Conservation (phyloP, 2,888 invertebrate species). For the Drosophila mercatorum region DNA sequence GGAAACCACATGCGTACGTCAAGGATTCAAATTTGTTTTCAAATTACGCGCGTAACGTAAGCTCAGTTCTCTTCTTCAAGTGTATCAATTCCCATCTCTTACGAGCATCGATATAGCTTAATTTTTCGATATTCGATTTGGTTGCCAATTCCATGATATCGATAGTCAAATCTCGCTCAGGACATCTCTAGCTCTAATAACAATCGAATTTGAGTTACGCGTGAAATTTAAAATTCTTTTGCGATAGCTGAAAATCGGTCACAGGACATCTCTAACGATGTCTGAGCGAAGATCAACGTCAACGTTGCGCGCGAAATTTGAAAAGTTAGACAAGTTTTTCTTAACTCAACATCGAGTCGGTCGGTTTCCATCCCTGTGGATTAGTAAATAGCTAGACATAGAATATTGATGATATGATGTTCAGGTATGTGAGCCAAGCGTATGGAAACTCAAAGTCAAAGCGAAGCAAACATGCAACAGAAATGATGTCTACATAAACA, state of each 20-base stretch:
- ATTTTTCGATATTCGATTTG: not conserved
- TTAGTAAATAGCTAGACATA: constrained; percentile 29
- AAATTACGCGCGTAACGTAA: not conserved
- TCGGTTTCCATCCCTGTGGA: constrained; percentile 47
- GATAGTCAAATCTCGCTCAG: not conserved
- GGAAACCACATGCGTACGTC: constrained; percentile 27
- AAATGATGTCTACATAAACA: constrained; percentile 16
- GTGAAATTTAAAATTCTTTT: not conserved
- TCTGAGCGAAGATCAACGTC: not conserved
- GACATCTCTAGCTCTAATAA: not conserved
- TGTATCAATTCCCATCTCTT: not conserved
- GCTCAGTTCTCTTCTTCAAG: not conserved
- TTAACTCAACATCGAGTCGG: not conserved
- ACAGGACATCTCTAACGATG: not conserved
- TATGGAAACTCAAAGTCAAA: constrained; percentile 20
- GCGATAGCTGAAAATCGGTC: not conserved
- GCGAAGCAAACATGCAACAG: constrained; percentile 12
- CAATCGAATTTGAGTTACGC: not conserved
- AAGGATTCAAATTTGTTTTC: constrained; percentile 3
- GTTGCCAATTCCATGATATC: too few relatives aligned
- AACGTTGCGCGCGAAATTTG: not conserved
- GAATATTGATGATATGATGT: constrained; percentile 27
- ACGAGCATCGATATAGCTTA: not conserved
- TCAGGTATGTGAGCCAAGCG: constrained; percentile 17
- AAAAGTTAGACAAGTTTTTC: not conserved